A percentile compares a stretch with the other conserved stretches of the same genome.
Conservation (phyloP, 2,888 invertebrate species). For the Alentia gelatinosa region DNA sequence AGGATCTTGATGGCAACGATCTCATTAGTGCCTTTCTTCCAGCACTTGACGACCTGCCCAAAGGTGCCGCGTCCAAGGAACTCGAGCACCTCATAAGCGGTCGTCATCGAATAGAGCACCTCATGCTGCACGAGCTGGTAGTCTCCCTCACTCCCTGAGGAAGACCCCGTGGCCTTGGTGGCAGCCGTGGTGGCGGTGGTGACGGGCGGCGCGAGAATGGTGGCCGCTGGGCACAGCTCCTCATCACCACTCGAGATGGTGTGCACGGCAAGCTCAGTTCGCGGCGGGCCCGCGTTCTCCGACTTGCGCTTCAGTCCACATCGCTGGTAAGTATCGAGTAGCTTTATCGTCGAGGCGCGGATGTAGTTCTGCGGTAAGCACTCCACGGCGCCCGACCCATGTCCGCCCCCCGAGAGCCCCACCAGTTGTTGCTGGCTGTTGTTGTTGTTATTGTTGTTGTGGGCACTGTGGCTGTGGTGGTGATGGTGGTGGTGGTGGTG, state of each 20-base stretch:
- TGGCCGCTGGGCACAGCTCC: slow-evolving; percentile 63
- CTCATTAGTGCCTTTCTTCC: slow-evolving; percentile 99
- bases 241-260: slow-evolving; percentile 79
- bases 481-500: background rate
- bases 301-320: slow-evolving; percentile 80
- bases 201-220: slow-evolving; percentile 8
- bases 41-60: slow-evolving; percentile 99
- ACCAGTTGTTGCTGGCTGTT: background rate
- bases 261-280: slow-evolving; percentile 48
- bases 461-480: background rate
- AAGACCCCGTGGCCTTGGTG: slow-evolving; percentile 59
- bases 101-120: slow-evolving; percentile 95
- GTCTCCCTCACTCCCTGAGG: slow-evolving; percentile 89
- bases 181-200: slow-evolving; percentile 58
- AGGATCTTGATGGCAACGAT: slow-evolving; percentile 99
- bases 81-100: slow-evolving; percentile 96
- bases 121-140: slow-evolving; percentile 99
- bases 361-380: slow-evolving; percentile 83
- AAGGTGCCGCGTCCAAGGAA: slow-evolving; percentile 99
- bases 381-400: background rate
- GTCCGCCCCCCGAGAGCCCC: background rate
- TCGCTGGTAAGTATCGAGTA: slow-evolving; percentile 85
- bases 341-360: slow-evolving; percentile 86
- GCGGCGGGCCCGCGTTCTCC: slow-evolving; percentile 61
- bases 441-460: background rate